These are phyloP conservation scores for Blomia tropicalis DNA, from an alignment of 2,888 invertebrate species.

Conservation along the genomic window DNA sequence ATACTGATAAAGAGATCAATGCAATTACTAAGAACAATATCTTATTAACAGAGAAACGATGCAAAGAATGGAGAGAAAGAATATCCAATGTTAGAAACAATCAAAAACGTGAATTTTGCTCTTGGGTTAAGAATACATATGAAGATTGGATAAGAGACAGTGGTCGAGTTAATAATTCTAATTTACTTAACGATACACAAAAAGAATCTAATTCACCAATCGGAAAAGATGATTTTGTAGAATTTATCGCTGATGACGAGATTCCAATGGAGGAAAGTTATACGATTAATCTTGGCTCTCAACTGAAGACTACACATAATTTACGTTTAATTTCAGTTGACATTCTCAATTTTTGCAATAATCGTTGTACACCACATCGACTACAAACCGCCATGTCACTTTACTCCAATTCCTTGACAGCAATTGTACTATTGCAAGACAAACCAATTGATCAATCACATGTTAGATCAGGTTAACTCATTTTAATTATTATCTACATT, in stretches of 20 bases:
- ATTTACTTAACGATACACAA: neutral
- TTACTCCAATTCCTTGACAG: conserved; percentile 78
- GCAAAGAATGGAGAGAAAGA: conserved; percentile 60
- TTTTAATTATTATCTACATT: neutral
- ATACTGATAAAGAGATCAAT: conserved; percentile 70
- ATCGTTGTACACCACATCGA: conserved; percentile 47
- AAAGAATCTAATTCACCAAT: neutral
- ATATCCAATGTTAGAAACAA: conserved; percentile 65
- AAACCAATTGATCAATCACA: conserved; percentile 48
- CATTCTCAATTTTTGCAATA: conserved; percentile 56
- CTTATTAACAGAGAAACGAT: conserved; percentile 50
- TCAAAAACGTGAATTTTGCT: conserved; percentile 67
- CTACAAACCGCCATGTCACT: conserved; percentile 82
- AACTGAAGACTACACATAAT: conserved; percentile 96
- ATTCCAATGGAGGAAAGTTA: conserved; percentile 70
- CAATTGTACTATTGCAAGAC: conserved; percentile 64
- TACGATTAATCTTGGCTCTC: conserved; percentile 86
- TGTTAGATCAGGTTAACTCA: conserved; percentile 46
- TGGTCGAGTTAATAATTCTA: conserved; percentile 23
- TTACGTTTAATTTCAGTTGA: conserved; percentile 73
- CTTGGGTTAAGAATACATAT: conserved; percentile 69
- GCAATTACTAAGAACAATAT: conserved; percentile 54
- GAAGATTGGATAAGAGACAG: conserved; percentile 45
- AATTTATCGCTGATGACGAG: neutral
- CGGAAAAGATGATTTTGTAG: conserved; percentile 27